These are phyloP conservation scores for Scaptomyza tumidula DNA, from an alignment of 2,888 invertebrate species.

Conservation along the genomic window DNA sequence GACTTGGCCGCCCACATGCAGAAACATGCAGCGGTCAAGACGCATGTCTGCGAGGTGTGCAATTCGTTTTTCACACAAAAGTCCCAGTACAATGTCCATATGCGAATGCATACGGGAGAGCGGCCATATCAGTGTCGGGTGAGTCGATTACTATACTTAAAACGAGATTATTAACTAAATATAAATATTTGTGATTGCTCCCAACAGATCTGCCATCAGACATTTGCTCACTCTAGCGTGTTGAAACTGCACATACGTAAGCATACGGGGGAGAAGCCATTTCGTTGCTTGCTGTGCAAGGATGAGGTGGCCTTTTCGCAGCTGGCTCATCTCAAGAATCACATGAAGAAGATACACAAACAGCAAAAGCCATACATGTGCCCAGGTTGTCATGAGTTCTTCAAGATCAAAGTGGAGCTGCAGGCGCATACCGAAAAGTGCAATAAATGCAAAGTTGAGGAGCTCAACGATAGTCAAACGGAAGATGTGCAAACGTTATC, in stretches of 20 bases:
- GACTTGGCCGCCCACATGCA: constrained; percentile 91
- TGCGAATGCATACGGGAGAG: constrained; percentile 93
- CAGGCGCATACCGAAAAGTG: constrained; percentile 88
- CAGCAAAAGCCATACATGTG: constrained; percentile 92
- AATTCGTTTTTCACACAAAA: constrained; percentile 92
- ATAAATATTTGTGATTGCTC: background rate
- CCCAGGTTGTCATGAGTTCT: constrained; percentile 89
- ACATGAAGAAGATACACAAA: constrained; percentile 93
- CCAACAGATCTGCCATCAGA: constrained; percentile 82
- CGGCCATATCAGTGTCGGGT: constrained; percentile 93
- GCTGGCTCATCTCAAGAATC: constrained; percentile 93
- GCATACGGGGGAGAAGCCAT: constrained; percentile 94
- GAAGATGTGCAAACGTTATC: constrained; percentile 86
- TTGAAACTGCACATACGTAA: constrained; percentile 92
- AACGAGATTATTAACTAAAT: background rate
- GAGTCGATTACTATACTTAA: constrained; percentile 31
- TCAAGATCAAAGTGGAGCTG: constrained; percentile 90
- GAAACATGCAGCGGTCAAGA: constrained; percentile 89
- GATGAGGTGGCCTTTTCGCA: constrained; percentile 90
- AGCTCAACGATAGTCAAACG: constrained; percentile 44
- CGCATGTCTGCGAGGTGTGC: constrained; percentile 91
- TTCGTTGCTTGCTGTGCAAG: constrained; percentile 88
- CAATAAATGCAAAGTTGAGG: constrained; percentile 47
- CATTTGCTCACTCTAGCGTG: constrained; percentile 93
- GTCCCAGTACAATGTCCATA: constrained; percentile 93